Percentiles rank a stretch among this genome's conserved stretches.
phyloP scores from a whole-genome alignment of 2,113 vertebrate genomes.

The Corythaeola cristata region DNA sequence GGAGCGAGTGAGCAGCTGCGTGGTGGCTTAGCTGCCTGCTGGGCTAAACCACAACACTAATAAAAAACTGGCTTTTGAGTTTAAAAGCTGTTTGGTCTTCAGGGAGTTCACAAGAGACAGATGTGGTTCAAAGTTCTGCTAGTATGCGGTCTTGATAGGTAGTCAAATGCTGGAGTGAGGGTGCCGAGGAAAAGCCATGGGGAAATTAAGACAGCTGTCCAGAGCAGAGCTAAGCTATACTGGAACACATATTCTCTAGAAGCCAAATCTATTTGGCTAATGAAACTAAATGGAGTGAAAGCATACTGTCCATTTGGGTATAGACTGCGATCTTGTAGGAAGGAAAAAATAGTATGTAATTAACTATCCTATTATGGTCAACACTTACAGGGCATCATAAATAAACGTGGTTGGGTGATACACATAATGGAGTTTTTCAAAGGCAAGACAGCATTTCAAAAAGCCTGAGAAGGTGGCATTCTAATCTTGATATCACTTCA shows the following conservation, averaged over 20 bases:
- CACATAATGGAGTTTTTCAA: neutral
- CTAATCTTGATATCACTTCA: neutral
- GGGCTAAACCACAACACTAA: no score
- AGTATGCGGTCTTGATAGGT: neutral
- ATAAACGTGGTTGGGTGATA: neutral
- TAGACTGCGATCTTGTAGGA: neutral
- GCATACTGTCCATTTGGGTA: neutral
- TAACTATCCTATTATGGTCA: neutral
- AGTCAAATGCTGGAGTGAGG: neutral
- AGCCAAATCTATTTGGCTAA: neutral
- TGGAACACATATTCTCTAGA: neutral
- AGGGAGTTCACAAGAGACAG: neutral
- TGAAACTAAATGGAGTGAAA: neutral
- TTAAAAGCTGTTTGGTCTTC: neutral
- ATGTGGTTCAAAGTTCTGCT: neutral
- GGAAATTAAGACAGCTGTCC: neutral
- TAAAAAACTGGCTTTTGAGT: neutral
- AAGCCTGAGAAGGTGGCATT: neutral
- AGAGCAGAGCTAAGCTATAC: neutral
- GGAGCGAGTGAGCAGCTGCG: no score
- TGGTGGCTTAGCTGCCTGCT: no score
- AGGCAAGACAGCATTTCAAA: neutral
- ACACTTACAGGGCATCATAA: neutral
- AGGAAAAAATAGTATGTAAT: neutral
- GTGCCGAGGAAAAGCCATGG: neutral